phyloP scores from a whole-genome alignment of 2,888 invertebrate species.

The Phlogophora meticulosa region DNA sequence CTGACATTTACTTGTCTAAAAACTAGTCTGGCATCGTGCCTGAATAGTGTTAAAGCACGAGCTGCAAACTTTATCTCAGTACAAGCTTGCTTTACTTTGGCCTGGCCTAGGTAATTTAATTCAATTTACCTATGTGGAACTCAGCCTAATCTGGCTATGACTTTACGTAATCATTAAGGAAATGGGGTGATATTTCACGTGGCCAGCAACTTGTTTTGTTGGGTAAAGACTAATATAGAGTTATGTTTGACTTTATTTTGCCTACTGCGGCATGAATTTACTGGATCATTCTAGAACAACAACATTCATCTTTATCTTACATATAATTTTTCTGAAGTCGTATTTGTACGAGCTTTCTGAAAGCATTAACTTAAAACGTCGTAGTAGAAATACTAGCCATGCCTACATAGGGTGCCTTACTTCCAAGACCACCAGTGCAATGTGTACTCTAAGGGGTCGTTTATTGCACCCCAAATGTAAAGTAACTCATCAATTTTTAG shows the following conservation, averaged over 20 bases:
- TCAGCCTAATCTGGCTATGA: constrained; percentile 26
- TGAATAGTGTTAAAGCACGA: constrained; percentile 36
- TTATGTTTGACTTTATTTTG: background rate
- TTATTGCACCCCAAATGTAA: background rate
- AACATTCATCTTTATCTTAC: too few relatives aligned
- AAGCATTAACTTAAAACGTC: background rate
- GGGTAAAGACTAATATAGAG: background rate
- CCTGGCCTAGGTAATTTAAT: constrained; percentile 43
- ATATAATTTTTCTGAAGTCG: too few relatives aligned
- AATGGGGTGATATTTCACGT: constrained; percentile 23
- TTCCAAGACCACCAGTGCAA: too few relatives aligned
- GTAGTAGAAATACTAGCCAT: too few relatives aligned
- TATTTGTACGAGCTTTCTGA: background rate
- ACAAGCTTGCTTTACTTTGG: constrained; percentile 26
- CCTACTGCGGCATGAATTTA: background rate
- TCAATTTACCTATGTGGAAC: constrained; percentile 39
- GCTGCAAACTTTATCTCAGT: constrained; percentile 42
- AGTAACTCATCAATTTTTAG: background rate
- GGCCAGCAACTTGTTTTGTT: background rate
- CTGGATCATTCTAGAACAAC: too few relatives aligned
- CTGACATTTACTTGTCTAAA: constrained; percentile 48
- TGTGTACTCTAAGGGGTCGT: too few relatives aligned
- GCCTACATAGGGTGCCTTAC: too few relatives aligned
- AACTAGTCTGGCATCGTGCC: constrained; percentile 55
- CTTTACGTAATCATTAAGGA: constrained; percentile 22